phyloP scores from a whole-genome alignment of 2,888 invertebrate species.

The Prosopocoilus inquinatus region DNA sequence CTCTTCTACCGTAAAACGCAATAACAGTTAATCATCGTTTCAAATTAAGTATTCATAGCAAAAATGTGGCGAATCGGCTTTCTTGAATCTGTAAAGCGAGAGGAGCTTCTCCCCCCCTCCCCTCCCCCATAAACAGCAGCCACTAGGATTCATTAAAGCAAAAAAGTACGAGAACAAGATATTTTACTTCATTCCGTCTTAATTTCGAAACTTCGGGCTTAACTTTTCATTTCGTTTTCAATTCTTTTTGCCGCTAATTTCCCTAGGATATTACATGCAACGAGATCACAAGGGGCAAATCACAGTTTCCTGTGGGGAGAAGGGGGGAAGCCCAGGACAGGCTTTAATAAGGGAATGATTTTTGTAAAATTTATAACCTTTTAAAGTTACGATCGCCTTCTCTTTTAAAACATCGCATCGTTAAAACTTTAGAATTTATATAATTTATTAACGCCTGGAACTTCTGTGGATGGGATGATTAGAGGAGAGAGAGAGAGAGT shows the following conservation, averaged over 20 bases:
- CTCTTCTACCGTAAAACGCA: neutral
- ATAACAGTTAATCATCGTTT: conserved; percentile 22
- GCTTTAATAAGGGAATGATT: no score
- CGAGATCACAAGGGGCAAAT: no score
- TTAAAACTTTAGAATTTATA: no score
- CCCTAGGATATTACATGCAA: conserved; percentile 10
- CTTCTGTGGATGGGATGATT: no score
- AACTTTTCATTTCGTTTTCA: conserved; percentile 17
- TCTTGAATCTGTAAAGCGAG: conserved; percentile 19
- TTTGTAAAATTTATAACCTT: no score
- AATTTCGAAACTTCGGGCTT: conserved; percentile 21
- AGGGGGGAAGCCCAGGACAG: no score
- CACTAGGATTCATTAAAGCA: conserved; percentile 17
- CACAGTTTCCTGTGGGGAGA: no score
- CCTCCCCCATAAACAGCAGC: no score
- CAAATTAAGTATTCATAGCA: conserved; percentile 21
- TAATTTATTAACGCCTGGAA: no score
- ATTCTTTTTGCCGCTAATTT: conserved; percentile 20
- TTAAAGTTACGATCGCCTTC: no score
- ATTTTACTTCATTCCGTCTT: conserved; percentile 21
- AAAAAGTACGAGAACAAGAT: conserved; percentile 19
- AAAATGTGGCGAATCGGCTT: conserved; percentile 21
- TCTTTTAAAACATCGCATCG: no score
- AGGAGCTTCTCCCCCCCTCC: neutral
- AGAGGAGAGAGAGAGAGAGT: no score